Base-by-base conservation (phyloP, 1,140 invertebrate species). In the Gryllus bimaculatus region DNA sequence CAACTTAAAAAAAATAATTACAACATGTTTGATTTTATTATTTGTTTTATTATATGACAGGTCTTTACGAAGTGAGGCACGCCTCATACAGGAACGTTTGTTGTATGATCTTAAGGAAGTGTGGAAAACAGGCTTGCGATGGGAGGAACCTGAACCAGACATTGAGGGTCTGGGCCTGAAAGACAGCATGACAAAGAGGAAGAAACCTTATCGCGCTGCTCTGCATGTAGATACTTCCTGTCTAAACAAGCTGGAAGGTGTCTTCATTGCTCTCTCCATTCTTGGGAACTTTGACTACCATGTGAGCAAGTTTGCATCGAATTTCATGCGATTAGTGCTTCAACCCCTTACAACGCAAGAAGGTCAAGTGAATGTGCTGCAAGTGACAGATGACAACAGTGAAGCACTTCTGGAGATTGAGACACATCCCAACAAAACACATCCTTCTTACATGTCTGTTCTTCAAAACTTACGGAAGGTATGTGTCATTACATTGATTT, bases 41-140 rank as follows among this genome's bases (percentile, higher is more conserved):
- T 13, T 66, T 66, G 18, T 13, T 66, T 39, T 66, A 10, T 7
- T 66, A 18, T 66, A 18, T 7, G 3, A 18, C 54, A 66, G 54
- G 10, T 13, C 76, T 0, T 6, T 77, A 5, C 47, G 8, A 47
- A 15, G 39, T 4, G 48, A 77, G 47, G 48, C 21, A 10, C 2
- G 47, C 18, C 12, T 77, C 8, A 10, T 48, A 20, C 39, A 77
- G 8, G 81, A 85, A 82, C 82, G 83, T 66, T 85, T 89, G 48
- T 81, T 87, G 7, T 82, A 84, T 75, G 86, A 88, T 78, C 82
- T 89, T 20, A 85, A 82, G 73, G 80, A 81, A 10, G 81, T 89
- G 39, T 90, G 90, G 86, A 81, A 85, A 4, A 82, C 86, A 79
- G 85, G 88, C 81, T 81, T 90, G 26, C 84, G 78, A 48, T 85